phyloP scores from a whole-genome alignment of 2,797 vertebrate species.

The Labroides dimidiatus region DNA sequence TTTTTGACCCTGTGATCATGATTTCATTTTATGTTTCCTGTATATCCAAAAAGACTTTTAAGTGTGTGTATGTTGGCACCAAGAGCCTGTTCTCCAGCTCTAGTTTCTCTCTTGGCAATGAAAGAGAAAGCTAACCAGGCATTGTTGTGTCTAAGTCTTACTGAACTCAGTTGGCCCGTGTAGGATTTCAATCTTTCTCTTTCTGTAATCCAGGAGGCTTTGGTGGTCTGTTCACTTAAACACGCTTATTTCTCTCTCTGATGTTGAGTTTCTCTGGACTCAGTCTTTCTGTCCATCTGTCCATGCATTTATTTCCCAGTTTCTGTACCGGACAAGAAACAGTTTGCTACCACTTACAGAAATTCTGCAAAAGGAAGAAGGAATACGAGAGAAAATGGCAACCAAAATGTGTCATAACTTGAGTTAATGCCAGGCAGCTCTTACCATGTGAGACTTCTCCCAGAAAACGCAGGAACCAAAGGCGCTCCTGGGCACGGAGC shows the following conservation, averaged over 20 bases:
- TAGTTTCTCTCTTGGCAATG: conserved; percentile 32
- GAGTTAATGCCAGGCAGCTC: conserved; percentile 36
- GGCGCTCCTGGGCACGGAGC: conserved; percentile 23
- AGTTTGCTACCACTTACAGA: conserved; percentile 28
- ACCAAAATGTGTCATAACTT: conserved; percentile 26
- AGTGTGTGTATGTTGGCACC: conserved; percentile 28
- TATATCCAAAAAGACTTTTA: conserved; percentile 15
- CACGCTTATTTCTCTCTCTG: conserved; percentile 20
- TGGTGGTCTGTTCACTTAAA: conserved; percentile 27
- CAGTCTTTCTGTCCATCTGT: conserved; percentile 15
- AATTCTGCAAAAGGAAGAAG: conserved; percentile 4
- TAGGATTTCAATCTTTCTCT: conserved; percentile 49
- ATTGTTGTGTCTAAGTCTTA: conserved; percentile 48
- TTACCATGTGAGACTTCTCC: conserved; percentile 14
- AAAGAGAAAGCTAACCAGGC: conserved; percentile 29
- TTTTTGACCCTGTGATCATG: conserved; percentile 28
- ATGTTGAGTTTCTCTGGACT: conserved; percentile 14
- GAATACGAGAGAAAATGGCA: conserved; percentile 34
- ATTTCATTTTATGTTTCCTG: conserved; percentile 33
- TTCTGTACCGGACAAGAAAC: conserved; percentile 20
- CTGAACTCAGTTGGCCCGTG: conserved; percentile 46
- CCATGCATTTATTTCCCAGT: conserved; percentile 27
- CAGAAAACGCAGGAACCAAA: conserved; percentile 38
- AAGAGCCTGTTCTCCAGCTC: conserved; percentile 17
- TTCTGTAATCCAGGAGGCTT: conserved; percentile 30